A percentile compares a stretch with the other conserved stretches of the same genome.
phyloP scores from a whole-genome alignment of 2,888 invertebrate species.

The Eupithecia subumbrata region DNA sequence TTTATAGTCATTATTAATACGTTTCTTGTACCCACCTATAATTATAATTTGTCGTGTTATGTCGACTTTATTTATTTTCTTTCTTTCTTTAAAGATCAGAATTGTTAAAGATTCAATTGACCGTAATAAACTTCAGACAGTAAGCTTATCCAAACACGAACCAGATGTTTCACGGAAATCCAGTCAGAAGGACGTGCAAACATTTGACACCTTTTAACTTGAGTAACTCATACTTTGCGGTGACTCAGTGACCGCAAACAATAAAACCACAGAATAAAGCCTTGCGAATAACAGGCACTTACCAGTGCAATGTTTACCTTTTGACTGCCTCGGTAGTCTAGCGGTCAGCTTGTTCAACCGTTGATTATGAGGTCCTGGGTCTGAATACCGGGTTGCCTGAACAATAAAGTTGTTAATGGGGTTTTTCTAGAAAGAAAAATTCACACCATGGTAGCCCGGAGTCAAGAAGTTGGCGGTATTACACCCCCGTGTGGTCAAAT shows the following conservation, averaged over 20 bases:
- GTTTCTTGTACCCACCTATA: no score
- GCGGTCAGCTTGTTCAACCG: no score
- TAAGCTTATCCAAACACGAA: background rate
- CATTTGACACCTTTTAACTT: conserved; percentile 34
- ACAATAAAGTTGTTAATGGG: no score
- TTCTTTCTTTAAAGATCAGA: background rate
- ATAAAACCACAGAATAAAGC: conserved; percentile 5
- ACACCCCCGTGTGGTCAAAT: no score
- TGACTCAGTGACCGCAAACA: conserved; percentile 59
- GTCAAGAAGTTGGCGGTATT: no score
- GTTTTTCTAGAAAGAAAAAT: no score
- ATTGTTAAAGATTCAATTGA: background rate
- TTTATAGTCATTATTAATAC: no score
- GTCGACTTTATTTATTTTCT: no score
- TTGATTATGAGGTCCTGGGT: no score
- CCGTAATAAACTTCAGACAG: background rate
- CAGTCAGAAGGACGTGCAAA: conserved; percentile 34
- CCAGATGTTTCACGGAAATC: conserved; percentile 17
- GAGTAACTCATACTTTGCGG: conserved; percentile 56
- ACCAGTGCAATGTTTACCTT: background rate
- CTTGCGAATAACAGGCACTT: conserved; percentile 1
- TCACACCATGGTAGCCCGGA: no score
- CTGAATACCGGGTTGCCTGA: no score
- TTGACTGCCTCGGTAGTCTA: background rate
- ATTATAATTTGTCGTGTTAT: no score